A percentile compares a stretch with the other conserved stretches of the same genome.
Evolutionary conservation across 2,888 invertebrate genomes (phyloP).

Genomic region (Hedychridium roseum): DNA sequence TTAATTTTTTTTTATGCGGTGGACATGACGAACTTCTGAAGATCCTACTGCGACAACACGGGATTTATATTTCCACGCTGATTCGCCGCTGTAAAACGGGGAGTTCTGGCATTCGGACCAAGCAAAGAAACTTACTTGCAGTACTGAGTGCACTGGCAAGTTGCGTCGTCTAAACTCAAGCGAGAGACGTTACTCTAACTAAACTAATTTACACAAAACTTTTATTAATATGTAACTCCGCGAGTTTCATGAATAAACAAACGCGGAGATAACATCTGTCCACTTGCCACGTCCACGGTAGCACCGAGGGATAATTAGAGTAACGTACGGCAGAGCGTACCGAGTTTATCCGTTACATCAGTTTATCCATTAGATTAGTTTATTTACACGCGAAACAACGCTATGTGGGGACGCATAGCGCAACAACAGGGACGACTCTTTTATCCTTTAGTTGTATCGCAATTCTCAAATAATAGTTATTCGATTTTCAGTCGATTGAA

Average conservation of each 20-base stretch:
- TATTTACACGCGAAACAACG: conserved; percentile 7
- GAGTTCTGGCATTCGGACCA: no score
- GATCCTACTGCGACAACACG: no score
- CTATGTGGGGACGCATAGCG: neutral
- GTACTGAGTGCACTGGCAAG: conserved; percentile 18
- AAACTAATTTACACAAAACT: conserved; percentile 52
- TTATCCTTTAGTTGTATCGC: no score
- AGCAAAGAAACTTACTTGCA: no score
- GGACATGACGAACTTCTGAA: no score
- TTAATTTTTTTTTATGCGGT: no score
- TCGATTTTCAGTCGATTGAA: no score
- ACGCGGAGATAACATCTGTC: conserved; percentile 39
- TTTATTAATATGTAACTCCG: conserved; percentile 54
- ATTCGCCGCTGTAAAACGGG: no score
- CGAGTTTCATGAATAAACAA: conserved; percentile 37
- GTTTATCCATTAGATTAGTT: conserved; percentile 21
- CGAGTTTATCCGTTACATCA: conserved; percentile 28
- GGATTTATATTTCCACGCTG: no score
- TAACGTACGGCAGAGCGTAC: neutral
- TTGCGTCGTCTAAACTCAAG: conserved; percentile 22
- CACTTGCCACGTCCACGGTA: conserved; percentile 3
- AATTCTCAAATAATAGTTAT: no score
- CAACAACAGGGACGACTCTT: no score
- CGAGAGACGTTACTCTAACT: conserved; percentile 40
- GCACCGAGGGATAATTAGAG: neutral